phyloP scores from a whole-genome alignment of 2,888 invertebrate species.

The Mimachlamys varia region DNA sequence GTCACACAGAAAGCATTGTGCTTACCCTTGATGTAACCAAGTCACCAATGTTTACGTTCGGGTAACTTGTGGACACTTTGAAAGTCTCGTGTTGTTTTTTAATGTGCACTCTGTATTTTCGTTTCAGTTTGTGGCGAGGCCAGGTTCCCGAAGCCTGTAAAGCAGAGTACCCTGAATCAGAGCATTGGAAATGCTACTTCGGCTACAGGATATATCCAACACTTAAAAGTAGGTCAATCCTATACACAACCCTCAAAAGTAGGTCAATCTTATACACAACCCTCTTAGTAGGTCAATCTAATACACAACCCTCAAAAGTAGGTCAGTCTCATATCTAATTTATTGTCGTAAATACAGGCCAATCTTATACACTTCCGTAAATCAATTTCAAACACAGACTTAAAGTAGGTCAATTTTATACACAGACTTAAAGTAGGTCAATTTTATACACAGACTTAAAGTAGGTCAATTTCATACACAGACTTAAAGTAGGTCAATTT shows the following conservation, averaged over 20 bases:
- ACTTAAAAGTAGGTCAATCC: slow-evolving; percentile 87
- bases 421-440: slow-evolving; percentile 89
- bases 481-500: slow-evolving; percentile 85
- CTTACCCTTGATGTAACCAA: too few species aligned
- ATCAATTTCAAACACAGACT: too few species aligned
- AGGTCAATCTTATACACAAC: slow-evolving; percentile 73
- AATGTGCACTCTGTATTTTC: not conserved
- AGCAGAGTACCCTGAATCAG: slow-evolving; percentile 85
- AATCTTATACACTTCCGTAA: too few species aligned
- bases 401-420: slow-evolving; percentile 89
- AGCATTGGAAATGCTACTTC: slow-evolving; percentile 96
- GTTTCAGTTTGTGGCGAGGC: slow-evolving; percentile 86
- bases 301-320: too few species aligned
- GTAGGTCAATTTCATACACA: too few species aligned
- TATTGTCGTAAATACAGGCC: too few species aligned
- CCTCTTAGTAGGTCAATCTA: slow-evolving; percentile 85
- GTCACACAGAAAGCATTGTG: too few species aligned
- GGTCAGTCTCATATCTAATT: too few species aligned
- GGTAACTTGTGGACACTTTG: too few species aligned
- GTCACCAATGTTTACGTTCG: too few species aligned
- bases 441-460: slow-evolving; percentile 85
- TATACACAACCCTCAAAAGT: slow-evolving; percentile 93
- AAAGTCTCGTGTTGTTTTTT: too few species aligned
- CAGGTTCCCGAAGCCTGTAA: slow-evolving; percentile 90
- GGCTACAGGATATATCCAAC: slow-evolving; percentile 94